Evolutionary conservation across 64 coral and sea anemone genomes (phyloP).

Genomic region (Hydrozoanthus tunicans): DNA sequence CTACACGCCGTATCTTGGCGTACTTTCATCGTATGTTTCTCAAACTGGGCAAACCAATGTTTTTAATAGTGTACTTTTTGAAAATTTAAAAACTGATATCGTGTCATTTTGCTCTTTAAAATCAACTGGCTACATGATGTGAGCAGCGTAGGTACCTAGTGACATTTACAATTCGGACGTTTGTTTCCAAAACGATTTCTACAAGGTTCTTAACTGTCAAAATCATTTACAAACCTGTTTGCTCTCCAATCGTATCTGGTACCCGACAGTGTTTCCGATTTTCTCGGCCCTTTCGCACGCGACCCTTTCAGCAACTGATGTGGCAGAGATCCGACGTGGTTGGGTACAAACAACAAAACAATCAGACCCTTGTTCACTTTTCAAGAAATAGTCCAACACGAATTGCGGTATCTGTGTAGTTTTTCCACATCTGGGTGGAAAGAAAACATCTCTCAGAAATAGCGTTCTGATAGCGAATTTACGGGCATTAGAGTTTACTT

Average conservation of each 20-base stretch:
- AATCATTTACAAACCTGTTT: constrained; percentile 66
- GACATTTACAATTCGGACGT: too few relatives aligned
- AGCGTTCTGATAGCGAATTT: too few relatives aligned
- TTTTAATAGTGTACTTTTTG: too few relatives aligned
- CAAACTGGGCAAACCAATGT: too few relatives aligned
- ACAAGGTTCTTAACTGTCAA: not conserved
- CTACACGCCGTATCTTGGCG: too few relatives aligned
- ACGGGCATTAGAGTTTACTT: too few relatives aligned
- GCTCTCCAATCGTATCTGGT: constrained; percentile 86
- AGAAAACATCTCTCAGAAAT: not conserved
- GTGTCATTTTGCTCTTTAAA: too few relatives aligned
- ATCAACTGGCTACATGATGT: too few relatives aligned
- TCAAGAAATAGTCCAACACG: constrained; percentile 64
- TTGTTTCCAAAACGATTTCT: too few relatives aligned
- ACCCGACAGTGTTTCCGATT: constrained; percentile 79
- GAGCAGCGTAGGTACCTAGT: too few relatives aligned
- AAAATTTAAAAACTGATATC: too few relatives aligned
- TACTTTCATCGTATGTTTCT: too few relatives aligned
- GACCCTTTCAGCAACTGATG: constrained; percentile 89
- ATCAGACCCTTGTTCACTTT: constrained; percentile 56
- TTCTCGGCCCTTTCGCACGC: constrained; percentile 79
- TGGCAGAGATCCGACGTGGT: constrained; percentile 84
- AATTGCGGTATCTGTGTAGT: constrained; percentile 95
- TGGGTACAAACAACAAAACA: constrained; percentile 91
- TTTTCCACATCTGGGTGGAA: constrained; percentile 79